Percentiles rank a stretch among this genome's conserved stretches.
Evolutionary conservation across 2,888 invertebrate species (phyloP).

Genomic region (Apodemia zela): DNA sequence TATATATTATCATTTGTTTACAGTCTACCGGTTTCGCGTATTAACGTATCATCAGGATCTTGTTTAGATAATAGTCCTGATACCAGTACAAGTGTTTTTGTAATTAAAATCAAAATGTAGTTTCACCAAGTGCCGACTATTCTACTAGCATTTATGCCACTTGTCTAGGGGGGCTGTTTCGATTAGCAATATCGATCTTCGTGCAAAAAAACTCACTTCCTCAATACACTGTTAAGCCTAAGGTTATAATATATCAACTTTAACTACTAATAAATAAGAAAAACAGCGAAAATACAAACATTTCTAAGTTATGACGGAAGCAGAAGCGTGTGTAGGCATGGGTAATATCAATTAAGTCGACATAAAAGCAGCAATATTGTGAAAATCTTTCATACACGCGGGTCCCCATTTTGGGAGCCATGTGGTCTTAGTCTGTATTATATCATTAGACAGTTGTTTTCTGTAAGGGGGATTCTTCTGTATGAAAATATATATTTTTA

Average conservation of each 20-base stretch:
- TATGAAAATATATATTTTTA: not conserved
- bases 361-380: constrained; percentile 6
- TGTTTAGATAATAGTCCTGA: too few relatives aligned
- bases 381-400: constrained; percentile 6
- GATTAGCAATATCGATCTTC: too few relatives aligned
- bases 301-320: not conserved
- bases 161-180: too few relatives aligned
- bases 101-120: too few relatives aligned
- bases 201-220: too few relatives aligned
- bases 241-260: not conserved
- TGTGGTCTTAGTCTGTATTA: constrained; percentile 3
- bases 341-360: constrained; percentile 6
- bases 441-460: not conserved
- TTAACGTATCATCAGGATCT: too few relatives aligned
- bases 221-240: not conserved
- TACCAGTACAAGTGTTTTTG: too few relatives aligned
- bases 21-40: too few relatives aligned
- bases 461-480: not conserved
- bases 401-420: constrained; percentile 6
- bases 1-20: too few relatives aligned
- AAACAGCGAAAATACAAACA: not conserved
- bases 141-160: too few relatives aligned
- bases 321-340: not conserved
- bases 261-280: not conserved
- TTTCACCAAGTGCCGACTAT: too few relatives aligned